Base-by-base conservation (phyloP, 2,888 invertebrate genomes). In the Heteromurus nitidus region DNA sequence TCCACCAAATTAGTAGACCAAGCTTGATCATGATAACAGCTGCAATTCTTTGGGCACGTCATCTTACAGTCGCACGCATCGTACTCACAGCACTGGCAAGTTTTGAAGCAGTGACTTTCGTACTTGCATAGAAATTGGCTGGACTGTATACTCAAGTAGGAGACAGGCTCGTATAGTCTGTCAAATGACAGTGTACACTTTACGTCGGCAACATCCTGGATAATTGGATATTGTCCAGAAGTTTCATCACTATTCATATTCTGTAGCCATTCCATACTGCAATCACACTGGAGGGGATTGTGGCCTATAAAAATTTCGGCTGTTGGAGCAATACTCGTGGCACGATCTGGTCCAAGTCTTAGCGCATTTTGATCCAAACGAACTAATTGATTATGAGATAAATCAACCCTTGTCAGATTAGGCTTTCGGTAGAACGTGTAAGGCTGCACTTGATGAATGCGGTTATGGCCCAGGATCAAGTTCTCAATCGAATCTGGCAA, bases 61-160 rank as follows among this genome's bases (percentile, higher is more conserved):
- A 95, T 95, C 91, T 96, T 95, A 90, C 96, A 96, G 90, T 96
- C 96, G 89, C 96, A 96, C 42, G 95, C 95, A 88, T 95, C 95
- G 89, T 95, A 96, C 89, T 96, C 95, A 89, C 96, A 96, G 88
- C 96, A 96, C 88, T 95, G 94, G 89, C 96, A 96, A 84, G 95
- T 90, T 3, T 95, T 94, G 89, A 95, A 95, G 89, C 96, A 96
- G 88, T 95, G 95, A 84, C 93, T 92, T 84, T 94, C 93, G 89
- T 96, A 96, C 89, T 94, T 93, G 90, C 95, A 96, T 86, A 96
- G 91, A 90, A 95, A 95, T 89, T 95, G 95, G 88, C 94, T 93
- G 50, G 95, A 93, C 13, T 94, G 93, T 18, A 94, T 94, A 89
- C 94, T 94, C 80, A 95, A 93, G 84, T 95, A 90, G 47, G 95